phyloP scores from a whole-genome alignment of 2,113 vertebrate genomes.

The Poeciliopsis retropinna region DNA sequence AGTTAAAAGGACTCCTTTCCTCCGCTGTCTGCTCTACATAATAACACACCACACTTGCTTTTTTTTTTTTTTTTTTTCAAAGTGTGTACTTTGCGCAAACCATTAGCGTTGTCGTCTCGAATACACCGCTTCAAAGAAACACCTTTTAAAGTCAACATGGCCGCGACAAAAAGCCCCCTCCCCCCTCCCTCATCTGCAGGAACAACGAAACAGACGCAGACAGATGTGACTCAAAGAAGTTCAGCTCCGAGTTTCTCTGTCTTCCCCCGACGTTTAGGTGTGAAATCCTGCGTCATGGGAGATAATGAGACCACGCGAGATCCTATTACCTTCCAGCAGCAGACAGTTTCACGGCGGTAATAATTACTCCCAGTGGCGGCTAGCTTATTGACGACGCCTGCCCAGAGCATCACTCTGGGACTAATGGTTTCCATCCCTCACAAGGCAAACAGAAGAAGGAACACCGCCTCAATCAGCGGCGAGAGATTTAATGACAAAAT shows the following conservation, averaged over 20 bases:
- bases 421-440: conserved; percentile 63
- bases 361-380: conserved; percentile 78
- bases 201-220: background rate
- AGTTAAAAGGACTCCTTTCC: background rate
- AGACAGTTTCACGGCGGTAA: conserved; percentile 60
- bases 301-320: conserved; percentile 74
- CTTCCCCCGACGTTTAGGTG: conserved; percentile 29
- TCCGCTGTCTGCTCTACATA: conserved; percentile 1
- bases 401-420: conserved; percentile 68
- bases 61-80: background rate
- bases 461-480: conserved; percentile 70
- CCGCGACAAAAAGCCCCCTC: background rate
- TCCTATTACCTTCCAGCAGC: conserved; percentile 69
- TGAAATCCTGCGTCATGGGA: conserved; percentile 63
- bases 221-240: background rate
- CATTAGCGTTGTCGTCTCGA: conserved; percentile 5
- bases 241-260: conserved; percentile 16
- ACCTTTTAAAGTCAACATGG: background rate
- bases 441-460: conserved; percentile 72
- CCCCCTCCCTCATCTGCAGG: background rate
- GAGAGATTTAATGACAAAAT: conserved; percentile 76
- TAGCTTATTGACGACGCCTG: conserved; percentile 68
- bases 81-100: background rate
- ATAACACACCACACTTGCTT: conserved; percentile 19
- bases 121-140: conserved; percentile 7